phyloP scores from a whole-genome alignment of 2,113 vertebrate species.

The Mastomys coucha region DNA sequence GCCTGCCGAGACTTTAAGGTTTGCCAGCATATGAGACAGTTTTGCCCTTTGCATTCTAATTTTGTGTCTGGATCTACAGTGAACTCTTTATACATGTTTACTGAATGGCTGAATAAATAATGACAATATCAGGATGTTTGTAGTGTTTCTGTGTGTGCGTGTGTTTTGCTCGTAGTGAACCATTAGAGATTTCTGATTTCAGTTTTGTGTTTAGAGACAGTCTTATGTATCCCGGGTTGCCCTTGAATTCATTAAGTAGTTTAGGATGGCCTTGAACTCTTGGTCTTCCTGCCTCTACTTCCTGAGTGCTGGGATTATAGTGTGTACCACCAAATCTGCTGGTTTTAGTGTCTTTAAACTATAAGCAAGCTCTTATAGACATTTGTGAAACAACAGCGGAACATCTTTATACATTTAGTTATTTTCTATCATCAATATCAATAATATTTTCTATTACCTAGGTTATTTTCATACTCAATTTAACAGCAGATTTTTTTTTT shows the following conservation, averaged over 20 bases:
- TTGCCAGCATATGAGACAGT: neutral
- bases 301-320: neutral
- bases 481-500: slow-evolving; percentile 6
- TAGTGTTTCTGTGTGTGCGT: neutral
- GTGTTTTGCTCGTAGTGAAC: slow-evolving; percentile 5
- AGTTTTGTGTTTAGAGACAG: neutral
- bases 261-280: neutral
- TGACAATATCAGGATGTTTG: neutral
- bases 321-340: neutral
- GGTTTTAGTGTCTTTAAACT: neutral
- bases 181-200: slow-evolving; percentile 33
- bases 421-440: neutral
- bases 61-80: slow-evolving; percentile 8
- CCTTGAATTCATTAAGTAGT: neutral
- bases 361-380: slow-evolving; percentile 1
- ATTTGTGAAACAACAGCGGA: neutral
- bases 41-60: neutral
- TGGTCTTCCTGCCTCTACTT: neutral
- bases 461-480: neutral
- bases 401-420: slow-evolving; percentile 20
- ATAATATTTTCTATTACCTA: neutral
- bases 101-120: slow-evolving; percentile 25
- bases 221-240: neutral
- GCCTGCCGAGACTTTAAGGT: neutral
- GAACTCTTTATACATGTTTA: neutral